Percentiles rank a stretch among this genome's conserved stretches.
These are phyloP conservation scores for Rambutsinella grinnellia DNA, from an alignment of 2,888 invertebrate species.

Conservation along the genomic window DNA sequence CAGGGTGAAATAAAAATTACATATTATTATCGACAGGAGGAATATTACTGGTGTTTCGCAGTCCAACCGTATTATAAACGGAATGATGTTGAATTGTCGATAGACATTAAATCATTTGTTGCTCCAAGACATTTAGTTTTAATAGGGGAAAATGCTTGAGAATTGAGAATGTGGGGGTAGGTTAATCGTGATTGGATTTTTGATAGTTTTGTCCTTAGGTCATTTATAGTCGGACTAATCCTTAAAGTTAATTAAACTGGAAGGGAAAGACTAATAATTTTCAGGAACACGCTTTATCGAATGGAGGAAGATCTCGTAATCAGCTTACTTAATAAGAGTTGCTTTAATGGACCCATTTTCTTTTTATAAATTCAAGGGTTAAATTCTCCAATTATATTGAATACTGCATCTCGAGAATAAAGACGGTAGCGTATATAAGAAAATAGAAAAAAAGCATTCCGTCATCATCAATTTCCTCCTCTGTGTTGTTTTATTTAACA, in stretches of 20 bases:
- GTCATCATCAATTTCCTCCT: conserved; percentile 20
- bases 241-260: not conserved
- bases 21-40: conserved; percentile 46
- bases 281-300: no score
- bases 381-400: not conserved
- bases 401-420: no score
- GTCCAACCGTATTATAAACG: conserved; percentile 17
- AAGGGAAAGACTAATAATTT: not conserved
- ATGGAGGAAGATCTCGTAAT: no score
- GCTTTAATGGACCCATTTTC: no score
- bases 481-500: conserved; percentile 15
- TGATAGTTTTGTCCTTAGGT: not conserved
- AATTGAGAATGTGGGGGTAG: no score
- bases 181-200: not conserved
- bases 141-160: not conserved
- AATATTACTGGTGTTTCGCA: conserved; percentile 34
- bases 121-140: conserved; percentile 30
- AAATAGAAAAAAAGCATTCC: conserved; percentile 11
- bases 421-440: not conserved
- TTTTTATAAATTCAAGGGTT: no score
- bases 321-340: no score
- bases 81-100: conserved; percentile 36
- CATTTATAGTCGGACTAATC: not conserved
- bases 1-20: conserved; percentile 30
- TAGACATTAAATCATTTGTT: conserved; percentile 32